Evolutionary conservation across 2,888 invertebrate species (phyloP).

Genomic region (Augochlorella aurata): DNA sequence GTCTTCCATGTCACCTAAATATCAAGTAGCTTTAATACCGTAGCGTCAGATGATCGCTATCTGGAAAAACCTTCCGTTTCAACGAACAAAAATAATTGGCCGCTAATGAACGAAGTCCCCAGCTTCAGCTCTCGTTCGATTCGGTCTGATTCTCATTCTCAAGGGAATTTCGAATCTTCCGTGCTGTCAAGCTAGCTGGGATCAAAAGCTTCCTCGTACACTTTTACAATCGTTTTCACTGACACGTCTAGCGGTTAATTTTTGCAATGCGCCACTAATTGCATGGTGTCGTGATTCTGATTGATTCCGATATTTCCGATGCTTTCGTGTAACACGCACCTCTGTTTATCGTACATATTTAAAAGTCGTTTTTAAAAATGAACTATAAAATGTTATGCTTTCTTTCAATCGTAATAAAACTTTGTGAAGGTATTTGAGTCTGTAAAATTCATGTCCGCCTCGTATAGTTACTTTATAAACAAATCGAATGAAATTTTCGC

Average conservation of each 20-base stretch:
- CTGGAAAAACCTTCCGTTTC: constrained; percentile 61
- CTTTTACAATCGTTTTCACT: constrained; percentile 6
- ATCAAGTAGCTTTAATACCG: constrained; percentile 24
- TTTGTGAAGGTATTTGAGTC: too few species aligned
- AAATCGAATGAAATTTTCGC: too few species aligned
- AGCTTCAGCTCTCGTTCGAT: constrained; percentile 23
- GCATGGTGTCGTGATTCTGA: background rate
- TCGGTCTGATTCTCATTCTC: constrained; percentile 48
- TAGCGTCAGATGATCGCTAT: constrained; percentile 36
- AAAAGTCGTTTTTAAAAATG: background rate
- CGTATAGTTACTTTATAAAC: too few species aligned
- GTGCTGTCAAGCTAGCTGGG: constrained; percentile 25
- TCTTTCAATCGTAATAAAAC: too few species aligned
- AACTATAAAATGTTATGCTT: too few species aligned
- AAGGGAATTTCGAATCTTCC: constrained; percentile 41
- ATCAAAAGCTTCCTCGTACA: constrained; percentile 19
- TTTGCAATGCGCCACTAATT: background rate
- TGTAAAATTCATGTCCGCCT: too few species aligned
- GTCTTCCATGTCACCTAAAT: constrained; percentile 38
- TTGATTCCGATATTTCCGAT: background rate
- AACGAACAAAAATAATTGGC: constrained; percentile 77
- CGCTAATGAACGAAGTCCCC: constrained; percentile 72
- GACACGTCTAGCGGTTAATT: constrained; percentile 1
- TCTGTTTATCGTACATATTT: background rate
- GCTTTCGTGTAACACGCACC: too few species aligned